Evolutionary conservation across 2,113 vertebrate genomes (phyloP).

Genomic region (Penelope pileata): DNA sequence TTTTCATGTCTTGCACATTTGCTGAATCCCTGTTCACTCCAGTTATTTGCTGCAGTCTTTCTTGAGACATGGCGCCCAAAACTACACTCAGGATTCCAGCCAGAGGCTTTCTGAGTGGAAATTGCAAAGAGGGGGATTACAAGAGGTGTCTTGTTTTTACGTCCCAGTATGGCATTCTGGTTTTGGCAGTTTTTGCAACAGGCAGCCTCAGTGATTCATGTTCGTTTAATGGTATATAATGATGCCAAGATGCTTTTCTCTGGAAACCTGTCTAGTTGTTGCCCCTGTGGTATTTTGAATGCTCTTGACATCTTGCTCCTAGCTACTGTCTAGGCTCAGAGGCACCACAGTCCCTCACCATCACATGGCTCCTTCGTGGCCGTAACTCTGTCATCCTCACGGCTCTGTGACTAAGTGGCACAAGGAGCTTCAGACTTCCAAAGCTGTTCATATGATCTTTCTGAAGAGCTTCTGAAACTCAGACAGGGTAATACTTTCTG

Average conservation of each 20-base stretch:
- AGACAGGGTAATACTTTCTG: background rate
- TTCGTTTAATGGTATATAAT: background rate
- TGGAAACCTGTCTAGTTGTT: background rate
- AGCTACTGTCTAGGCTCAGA: background rate
- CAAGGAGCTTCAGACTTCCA: background rate
- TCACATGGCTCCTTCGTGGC: background rate
- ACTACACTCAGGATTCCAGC: background rate
- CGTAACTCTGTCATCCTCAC: accelerated
- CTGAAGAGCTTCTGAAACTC: background rate
- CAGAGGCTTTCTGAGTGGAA: background rate
- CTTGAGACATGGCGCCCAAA: accelerated
- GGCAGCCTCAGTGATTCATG: background rate
- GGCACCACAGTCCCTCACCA: accelerated
- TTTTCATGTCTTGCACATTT: background rate
- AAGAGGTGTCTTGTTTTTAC: background rate
- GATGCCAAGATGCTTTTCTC: background rate
- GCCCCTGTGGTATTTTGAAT: background rate
- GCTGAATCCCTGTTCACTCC: background rate
- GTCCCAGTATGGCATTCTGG: background rate
- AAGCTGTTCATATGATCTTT: background rate
- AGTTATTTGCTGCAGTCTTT: background rate
- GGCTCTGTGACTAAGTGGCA: background rate
- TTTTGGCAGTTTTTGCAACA: background rate
- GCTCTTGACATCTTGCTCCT: background rate
- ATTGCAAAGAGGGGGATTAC: background rate